Base-by-base conservation (phyloP, 2,888 invertebrate genomes). In the Cryptosula pallasiana region DNA sequence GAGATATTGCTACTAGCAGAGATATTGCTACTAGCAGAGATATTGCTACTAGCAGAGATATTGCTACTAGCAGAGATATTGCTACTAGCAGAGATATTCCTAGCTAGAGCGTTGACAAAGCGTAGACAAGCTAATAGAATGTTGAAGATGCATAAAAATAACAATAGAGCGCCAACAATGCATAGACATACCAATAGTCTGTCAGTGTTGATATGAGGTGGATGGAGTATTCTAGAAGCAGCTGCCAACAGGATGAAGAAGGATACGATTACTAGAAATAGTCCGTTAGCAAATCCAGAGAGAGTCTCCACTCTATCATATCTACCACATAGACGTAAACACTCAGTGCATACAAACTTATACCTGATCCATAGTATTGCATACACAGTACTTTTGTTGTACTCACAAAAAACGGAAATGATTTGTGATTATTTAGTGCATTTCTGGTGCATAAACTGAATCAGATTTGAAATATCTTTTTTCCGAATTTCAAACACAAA, bases 261-360 rank as follows among this genome's bases (percentile, higher is more conserved):
- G 0, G 87, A 86, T 74, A 88, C 87, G 73, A 88, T 87, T 72
- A 88, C 82, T 2, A 88, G 84, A 77, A 88, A 88, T 27, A 88
- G 81, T 1, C 87, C 88, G 79, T 88, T 88, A 69, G 88, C 85
- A 80, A 88, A 88, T 1, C 88, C 88, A 20, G 88, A 88, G 32
- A 88, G 78, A 29, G 88, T 87, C 80, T 88, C 88, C 45, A 88
- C 82, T 63, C 83, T 75, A 76, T 84, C 83, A 81, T 85, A 88
- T 45, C 87, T 87, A 78, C 20, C 80, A 79, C 5, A 57, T 20
- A 45, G 20, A 20, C n/a, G n/a, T n/a, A n/a, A n/a, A n/a, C n/a
- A n/a, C n/a, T n/a, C n/a, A n/a, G n/a, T n/a, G n/a, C n/a, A n/a
- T n/a, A n/a, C n/a, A n/a, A n/a, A n/a, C n/a, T n/a, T n/a, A n/a